A percentile compares a stretch with the other conserved stretches of the same genome.
Conservation (phyloP, 2,888 invertebrate species). For the Sclerodermus sp. region DNA sequence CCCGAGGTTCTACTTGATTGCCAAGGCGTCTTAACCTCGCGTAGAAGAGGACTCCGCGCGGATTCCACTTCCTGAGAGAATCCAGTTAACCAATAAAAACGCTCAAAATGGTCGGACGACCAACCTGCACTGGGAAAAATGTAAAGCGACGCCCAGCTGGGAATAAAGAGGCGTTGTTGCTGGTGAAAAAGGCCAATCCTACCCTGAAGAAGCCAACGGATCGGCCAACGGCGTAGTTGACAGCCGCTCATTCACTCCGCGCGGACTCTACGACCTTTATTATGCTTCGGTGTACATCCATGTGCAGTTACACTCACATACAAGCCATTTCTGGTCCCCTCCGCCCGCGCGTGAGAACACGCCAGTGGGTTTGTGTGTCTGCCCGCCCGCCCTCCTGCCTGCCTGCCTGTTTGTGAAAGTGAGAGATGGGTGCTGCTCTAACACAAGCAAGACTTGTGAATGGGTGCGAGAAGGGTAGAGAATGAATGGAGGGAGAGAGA, state of each 20-base stretch:
- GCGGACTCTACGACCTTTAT: constrained; percentile 43
- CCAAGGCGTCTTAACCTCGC: constrained; percentile 57
- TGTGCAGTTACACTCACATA: neutral
- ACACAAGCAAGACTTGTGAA: too few species aligned
- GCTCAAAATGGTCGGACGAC: constrained; percentile 17
- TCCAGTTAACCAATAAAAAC: constrained; percentile 34
- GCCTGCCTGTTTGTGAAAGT: constrained; percentile 23
- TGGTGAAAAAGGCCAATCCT: constrained; percentile 48
- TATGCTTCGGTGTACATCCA: constrained; percentile 23
- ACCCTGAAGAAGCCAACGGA: constrained; percentile 4
- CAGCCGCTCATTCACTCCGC: constrained; percentile 45
- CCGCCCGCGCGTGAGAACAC: too few species aligned
- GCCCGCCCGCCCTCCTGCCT: too few species aligned
- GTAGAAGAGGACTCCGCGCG: constrained; percentile 40
- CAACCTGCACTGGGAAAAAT: constrained; percentile 43
- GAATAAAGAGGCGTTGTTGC: constrained; percentile 45
- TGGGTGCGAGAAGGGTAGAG: constrained; percentile 9
- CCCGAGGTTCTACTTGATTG: constrained; percentile 58
- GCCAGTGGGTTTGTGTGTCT: too few species aligned
- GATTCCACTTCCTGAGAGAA: constrained; percentile 20
- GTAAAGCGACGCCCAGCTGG: constrained; percentile 39
- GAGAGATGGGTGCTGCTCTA: too few species aligned
- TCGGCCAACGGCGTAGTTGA: constrained; percentile 27
- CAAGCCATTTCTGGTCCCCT: neutral
- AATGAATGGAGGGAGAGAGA: constrained; percentile 7